Conservation (phyloP, 2,888 invertebrate genomes). For the Rhagophthalmus giganteus region DNA sequence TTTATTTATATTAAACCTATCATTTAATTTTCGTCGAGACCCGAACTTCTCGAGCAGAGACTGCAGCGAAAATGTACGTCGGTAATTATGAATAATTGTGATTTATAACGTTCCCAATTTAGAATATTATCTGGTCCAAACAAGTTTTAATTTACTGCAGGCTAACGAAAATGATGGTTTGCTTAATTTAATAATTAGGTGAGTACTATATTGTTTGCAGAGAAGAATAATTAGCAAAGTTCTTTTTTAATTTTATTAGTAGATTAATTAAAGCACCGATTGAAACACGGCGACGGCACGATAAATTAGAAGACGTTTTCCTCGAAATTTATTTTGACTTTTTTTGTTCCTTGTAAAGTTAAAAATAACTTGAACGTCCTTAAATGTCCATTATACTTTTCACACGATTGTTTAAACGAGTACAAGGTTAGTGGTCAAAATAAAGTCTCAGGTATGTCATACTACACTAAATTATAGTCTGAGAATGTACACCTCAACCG, state of each 20-base stretch:
- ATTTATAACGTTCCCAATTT: background rate
- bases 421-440: background rate
- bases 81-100: background rate
- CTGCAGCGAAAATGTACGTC: background rate
- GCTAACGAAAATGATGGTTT: background rate
- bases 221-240: too few species aligned
- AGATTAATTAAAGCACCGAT: too few species aligned
- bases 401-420: constrained; percentile 2
- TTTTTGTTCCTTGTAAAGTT: too few species aligned
- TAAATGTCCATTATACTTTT: too few species aligned
- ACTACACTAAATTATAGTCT: background rate
- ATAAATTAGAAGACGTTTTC: too few species aligned
- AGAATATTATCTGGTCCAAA: background rate
- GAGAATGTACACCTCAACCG: background rate
- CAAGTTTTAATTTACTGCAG: background rate
- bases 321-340: too few species aligned
- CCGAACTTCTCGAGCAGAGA: background rate
- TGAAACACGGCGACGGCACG: too few species aligned
- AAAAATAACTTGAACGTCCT: too few species aligned
- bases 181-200: background rate
- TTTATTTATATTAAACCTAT: constrained; percentile 1
- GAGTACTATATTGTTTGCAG: too few species aligned
- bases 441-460: background rate
- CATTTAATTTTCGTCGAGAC: background rate
- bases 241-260: too few species aligned